Evolutionary conservation across 92 coral and sea anemone species (phyloP).

Genomic region (Zoanthus solanderi): DNA sequence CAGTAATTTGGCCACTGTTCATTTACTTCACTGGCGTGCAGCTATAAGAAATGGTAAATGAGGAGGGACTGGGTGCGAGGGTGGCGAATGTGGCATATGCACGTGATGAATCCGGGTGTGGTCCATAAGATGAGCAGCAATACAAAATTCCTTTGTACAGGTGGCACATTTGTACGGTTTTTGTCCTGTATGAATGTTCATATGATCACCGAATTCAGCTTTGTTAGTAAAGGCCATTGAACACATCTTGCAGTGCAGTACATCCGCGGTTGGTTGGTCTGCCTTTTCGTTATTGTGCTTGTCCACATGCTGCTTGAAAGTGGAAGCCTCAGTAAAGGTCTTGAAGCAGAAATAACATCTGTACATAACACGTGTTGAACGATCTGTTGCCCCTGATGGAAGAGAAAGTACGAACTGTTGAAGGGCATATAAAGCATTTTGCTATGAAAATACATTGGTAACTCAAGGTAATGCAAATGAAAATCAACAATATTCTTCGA

Average conservation of each 20-base stretch:
- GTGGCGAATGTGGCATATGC: constrained; percentile 17
- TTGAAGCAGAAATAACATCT: constrained; percentile 88
- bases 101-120: constrained; percentile 78
- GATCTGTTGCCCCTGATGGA: constrained; percentile 55
- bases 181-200: constrained; percentile 83
- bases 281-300: constrained; percentile 68
- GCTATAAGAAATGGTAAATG: constrained; percentile 38
- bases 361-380: constrained; percentile 68
- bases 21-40: constrained; percentile 32
- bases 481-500: too few species aligned
- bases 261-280: constrained; percentile 42
- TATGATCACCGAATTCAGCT: constrained; percentile 81
- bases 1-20: background rate
- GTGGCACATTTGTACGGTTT: constrained; percentile 85
- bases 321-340: constrained; percentile 78
- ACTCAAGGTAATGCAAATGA: too few species aligned
- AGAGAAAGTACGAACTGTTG: background rate
- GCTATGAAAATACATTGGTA: too few species aligned
- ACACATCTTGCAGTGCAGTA: constrained; percentile 87
- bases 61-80: constrained; percentile 8
- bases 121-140: constrained; percentile 82
- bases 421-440: background rate
- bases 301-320: constrained; percentile 71
- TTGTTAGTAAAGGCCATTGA: constrained; percentile 71
- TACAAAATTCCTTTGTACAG: constrained; percentile 83